Base-by-base conservation (phyloP, 2,113 vertebrate species). In the Podarcis raffonei region DNA sequence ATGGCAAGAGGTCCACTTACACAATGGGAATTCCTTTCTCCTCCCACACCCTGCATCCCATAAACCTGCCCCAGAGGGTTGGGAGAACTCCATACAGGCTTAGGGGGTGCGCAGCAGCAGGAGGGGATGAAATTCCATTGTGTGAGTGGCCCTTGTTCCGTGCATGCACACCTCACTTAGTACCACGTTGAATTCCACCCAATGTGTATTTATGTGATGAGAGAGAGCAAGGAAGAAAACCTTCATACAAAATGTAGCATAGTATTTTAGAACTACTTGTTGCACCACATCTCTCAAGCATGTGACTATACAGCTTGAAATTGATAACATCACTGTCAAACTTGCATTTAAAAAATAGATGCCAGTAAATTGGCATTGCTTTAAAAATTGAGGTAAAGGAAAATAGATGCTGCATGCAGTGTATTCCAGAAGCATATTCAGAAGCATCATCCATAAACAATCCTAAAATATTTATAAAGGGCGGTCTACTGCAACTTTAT, bases 361-460 rank as follows among this genome's bases (percentile, higher is more conserved):
- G 37, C 18, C 30, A 69, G 23, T 23, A 32, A 89, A 48, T 59
- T 22, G 20, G 39, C 57, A 76, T 27, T 25, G 62, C 30, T 87
- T 77, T 86, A 78, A 92, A 90, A 84, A 59, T 74, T 32, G 35
- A 76, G 11, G 11, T 23, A 88, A 84, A 23, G 1, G 59, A 80
- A 91, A 88, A 83, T 0, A 0, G 65, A 75, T 23, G 1, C 7
- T 5, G 18, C 7, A 12, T 30, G 25, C 3, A 2, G 57, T 20
- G 53, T 91, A 83, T 87, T 48, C 12, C 9, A 42, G 37, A 90
- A 71, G 20, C 30, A 57, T 87, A 86, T 87, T 76, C 89, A 92
- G 12, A 86, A 91, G 83, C 59, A 71, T 35, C 0, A 0, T 78
- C 15, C 83, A 81, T 62, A 85, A 90, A 81, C 27, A 65, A 68